Conservation (phyloP, 2,888 invertebrate genomes). For the Steinernema scapterisci region DNA sequence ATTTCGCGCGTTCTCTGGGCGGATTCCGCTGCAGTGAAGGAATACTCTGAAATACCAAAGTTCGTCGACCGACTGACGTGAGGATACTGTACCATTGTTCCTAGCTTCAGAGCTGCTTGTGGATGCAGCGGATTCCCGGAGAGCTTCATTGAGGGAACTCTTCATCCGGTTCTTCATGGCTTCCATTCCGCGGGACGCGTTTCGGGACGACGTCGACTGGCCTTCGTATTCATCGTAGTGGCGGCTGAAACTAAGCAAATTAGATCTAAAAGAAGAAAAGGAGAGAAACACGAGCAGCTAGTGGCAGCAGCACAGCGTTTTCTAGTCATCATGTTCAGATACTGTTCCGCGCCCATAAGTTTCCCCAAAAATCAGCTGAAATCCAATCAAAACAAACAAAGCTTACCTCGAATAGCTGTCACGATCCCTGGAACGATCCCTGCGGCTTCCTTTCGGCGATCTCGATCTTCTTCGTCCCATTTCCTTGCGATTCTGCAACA, state of each 20-base stretch:
- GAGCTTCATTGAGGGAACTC: neutral
- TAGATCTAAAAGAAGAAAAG: too few species aligned
- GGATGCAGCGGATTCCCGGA: neutral
- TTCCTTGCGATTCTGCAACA: neutral
- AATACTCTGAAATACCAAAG: neutral
- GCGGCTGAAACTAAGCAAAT: neutral
- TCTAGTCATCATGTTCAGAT: too few species aligned
- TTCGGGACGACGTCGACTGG: neutral
- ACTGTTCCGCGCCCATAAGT: too few species aligned
- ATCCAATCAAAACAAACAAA: neutral
- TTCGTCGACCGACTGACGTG: neutral
- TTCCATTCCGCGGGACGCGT: neutral
- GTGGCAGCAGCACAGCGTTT: too few species aligned
- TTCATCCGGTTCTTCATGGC: constrained; percentile 18
- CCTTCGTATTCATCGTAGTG: neutral
- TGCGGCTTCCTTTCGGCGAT: constrained; percentile 23
- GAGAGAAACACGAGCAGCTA: too few species aligned
- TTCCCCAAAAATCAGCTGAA: neutral
- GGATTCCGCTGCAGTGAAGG: neutral
- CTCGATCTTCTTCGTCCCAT: constrained; percentile 17
- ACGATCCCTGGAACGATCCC: constrained; percentile 16
- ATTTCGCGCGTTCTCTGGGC: constrained; percentile 20
- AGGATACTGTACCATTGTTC: neutral
- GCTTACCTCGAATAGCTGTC: constrained; percentile 7
- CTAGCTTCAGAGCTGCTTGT: neutral